Evolutionary conservation across 2,888 invertebrate genomes (phyloP).

Genomic region (Chalcosyrphus nemorum): DNA sequence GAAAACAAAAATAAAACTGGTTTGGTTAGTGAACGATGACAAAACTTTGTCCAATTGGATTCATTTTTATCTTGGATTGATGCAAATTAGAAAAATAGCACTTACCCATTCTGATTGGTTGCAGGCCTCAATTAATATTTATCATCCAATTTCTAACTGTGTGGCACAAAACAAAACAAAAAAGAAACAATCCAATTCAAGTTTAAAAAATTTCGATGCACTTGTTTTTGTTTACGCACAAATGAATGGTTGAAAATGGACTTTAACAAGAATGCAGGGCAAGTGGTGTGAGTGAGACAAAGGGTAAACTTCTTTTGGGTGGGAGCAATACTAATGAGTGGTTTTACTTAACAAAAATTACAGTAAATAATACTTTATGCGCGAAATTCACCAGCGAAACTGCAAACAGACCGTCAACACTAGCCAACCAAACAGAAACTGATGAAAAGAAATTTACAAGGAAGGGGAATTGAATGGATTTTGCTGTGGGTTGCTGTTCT

Average conservation of each 20-base stretch:
- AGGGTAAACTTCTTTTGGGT: slow-evolving; percentile 50
- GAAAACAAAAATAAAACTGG: slow-evolving; percentile 45
- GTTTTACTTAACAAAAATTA: not conserved
- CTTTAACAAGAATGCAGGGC: slow-evolving; percentile 12
- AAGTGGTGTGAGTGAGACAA: slow-evolving; percentile 64
- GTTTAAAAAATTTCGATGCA: slow-evolving; percentile 39
- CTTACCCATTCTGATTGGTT: slow-evolving; percentile 55
- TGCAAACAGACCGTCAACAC: not conserved
- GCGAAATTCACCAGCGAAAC: slow-evolving; percentile 48
- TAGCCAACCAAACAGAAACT: slow-evolving; percentile 62
- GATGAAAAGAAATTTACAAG: slow-evolving; percentile 40
- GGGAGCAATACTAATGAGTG: slow-evolving; percentile 29
- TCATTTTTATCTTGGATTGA: slow-evolving; percentile 34
- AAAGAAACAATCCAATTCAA: not conserved
- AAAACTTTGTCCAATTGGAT: slow-evolving; percentile 45
- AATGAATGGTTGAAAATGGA: slow-evolving; percentile 25
- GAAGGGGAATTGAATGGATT: slow-evolving; percentile 25
- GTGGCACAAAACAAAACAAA: not conserved
- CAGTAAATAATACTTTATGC: slow-evolving; percentile 29
- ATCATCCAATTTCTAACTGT: slow-evolving; percentile 39
- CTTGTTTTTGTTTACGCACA: slow-evolving; percentile 72
- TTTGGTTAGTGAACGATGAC: slow-evolving; percentile 54
- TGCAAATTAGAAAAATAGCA: slow-evolving; percentile 31
- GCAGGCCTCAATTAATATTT: slow-evolving; percentile 26
- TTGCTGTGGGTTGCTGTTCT: not conserved